These are phyloP conservation scores for Mycetomoellerius zeteki DNA, from an alignment of 1,140 invertebrate species.

Conservation along the genomic window DNA sequence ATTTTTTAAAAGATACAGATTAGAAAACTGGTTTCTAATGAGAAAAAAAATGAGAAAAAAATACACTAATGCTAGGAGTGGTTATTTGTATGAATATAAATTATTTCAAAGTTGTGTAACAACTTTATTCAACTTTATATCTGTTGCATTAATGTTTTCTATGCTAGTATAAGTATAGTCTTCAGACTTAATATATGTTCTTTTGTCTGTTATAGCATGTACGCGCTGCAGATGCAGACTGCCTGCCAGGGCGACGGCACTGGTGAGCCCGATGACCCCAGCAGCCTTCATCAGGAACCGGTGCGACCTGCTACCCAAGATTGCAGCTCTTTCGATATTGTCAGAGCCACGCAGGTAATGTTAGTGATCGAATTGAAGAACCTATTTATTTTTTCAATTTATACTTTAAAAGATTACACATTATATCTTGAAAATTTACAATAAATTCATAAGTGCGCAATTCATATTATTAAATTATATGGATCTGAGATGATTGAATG, in stretches of 20 bases:
- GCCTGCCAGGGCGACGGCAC: slow-evolving; percentile 83
- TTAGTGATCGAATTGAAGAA: not conserved
- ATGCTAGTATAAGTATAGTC: not conserved
- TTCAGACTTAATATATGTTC: not conserved
- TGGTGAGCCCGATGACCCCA: slow-evolving; percentile 81
- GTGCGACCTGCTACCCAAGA: slow-evolving; percentile 88
- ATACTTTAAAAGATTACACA: not conserved
- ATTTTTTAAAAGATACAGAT: not conserved
- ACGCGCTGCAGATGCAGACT: slow-evolving; percentile 84
- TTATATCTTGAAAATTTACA: not conserved
- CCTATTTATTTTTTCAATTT: slow-evolving; percentile 23
- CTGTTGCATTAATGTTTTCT: not conserved
- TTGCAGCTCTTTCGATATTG: slow-evolving; percentile 95
- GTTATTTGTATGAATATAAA: not conserved
- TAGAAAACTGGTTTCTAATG: not conserved
- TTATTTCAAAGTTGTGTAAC: not conserved
- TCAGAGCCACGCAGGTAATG: slow-evolving; percentile 95
- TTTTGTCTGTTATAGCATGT: slow-evolving; percentile 79
- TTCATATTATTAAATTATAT: not conserved
- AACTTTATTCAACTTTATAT: not conserved
- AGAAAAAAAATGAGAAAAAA: not conserved
- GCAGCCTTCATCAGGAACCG: slow-evolving; percentile 84
- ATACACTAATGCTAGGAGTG: not conserved
- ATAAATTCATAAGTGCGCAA: not conserved
- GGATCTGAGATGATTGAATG: not conserved